Percentiles rank a stretch among this genome's conserved stretches.
Conservation (phyloP, 1,140 invertebrate genomes). For the Temnothorax curvispinosus region DNA sequence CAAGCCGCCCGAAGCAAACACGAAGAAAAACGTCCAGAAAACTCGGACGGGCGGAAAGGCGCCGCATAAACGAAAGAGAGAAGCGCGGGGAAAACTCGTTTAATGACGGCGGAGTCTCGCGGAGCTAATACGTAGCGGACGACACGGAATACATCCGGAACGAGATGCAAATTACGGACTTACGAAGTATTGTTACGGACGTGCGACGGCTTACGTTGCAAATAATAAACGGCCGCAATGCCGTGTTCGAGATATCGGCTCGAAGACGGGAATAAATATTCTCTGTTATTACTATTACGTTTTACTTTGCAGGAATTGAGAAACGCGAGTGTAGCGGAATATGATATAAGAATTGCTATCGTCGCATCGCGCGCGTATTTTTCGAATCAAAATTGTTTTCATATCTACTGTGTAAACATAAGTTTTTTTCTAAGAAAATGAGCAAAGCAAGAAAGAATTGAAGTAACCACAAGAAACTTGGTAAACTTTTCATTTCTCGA, state of each 20-base stretch:
- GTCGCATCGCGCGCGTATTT: background rate
- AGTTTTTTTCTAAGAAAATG: background rate
- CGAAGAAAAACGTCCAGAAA: slow-evolving; percentile 51
- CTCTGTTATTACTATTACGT: slow-evolving; percentile 28
- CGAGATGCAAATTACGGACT: slow-evolving; percentile 75
- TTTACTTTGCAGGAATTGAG: slow-evolving; percentile 58
- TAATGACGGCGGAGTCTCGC: slow-evolving; percentile 62
- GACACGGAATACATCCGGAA: slow-evolving; percentile 75
- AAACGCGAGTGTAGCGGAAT: slow-evolving; percentile 6
- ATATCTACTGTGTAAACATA: background rate
- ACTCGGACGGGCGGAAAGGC: slow-evolving; percentile 29
- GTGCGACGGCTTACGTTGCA: slow-evolving; percentile 65
- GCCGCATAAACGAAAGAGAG: background rate
- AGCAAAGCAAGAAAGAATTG: background rate
- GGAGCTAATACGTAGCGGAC: slow-evolving; percentile 71
- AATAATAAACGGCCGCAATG: slow-evolving; percentile 70
- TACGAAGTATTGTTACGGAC: slow-evolving; percentile 76
- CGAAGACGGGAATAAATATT: slow-evolving; percentile 61
- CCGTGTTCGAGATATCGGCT: slow-evolving; percentile 41
- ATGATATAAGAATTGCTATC: background rate
- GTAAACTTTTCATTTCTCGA: background rate
- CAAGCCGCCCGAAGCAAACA: slow-evolving; percentile 57
- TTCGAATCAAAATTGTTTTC: slow-evolving; percentile 7
- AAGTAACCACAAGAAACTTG: background rate
- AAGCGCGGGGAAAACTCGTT: slow-evolving; percentile 69